A percentile compares a stretch with the other conserved stretches of the same genome.
Evolutionary conservation across 2,797 vertebrate species (phyloP).

Genomic region (Dipus sagitta): DNA sequence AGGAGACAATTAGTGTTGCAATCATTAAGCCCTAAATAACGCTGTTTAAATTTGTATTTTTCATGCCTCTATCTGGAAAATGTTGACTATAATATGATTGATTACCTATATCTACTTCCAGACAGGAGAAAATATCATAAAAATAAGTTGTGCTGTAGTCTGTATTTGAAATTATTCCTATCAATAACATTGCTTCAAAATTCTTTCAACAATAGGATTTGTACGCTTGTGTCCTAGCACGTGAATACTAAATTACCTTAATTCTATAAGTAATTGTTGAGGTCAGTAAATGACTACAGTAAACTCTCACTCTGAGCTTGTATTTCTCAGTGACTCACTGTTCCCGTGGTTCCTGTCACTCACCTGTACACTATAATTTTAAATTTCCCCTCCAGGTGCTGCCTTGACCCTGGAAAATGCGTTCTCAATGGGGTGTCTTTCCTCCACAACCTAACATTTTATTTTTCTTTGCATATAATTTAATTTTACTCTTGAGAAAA

Average conservation of each 20-base stretch:
- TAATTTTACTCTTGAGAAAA: constrained; percentile 62
- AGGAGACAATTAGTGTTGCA: constrained; percentile 54
- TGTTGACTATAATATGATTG: constrained; percentile 24
- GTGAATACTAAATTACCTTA: constrained; percentile 45
- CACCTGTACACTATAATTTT: not conserved
- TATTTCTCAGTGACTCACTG: not conserved
- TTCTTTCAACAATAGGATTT: not conserved
- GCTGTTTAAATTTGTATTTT: constrained; percentile 52
- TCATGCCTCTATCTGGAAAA: constrained; percentile 27
- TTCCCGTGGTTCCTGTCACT: not conserved
- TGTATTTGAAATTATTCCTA: constrained; percentile 26
- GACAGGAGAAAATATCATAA: constrained; percentile 51
- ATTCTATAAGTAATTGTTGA: constrained; percentile 15
- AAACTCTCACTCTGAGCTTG: not conserved
- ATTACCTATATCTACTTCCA: constrained; percentile 42
- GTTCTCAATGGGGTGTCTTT: constrained; percentile 49
- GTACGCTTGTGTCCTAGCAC: constrained; percentile 4
- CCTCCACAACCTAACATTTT: not conserved
- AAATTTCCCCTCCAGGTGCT: constrained; percentile 3
- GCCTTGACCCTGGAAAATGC: not conserved
- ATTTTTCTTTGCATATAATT: constrained; percentile 64
- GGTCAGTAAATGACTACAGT: constrained; percentile 25
- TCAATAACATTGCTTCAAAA: constrained; percentile 32
- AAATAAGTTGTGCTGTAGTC: not conserved
- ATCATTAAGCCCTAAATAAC: constrained; percentile 58